Conservation (phyloP, 1,140 invertebrate genomes). For the Drosophila persimilis region DNA sequence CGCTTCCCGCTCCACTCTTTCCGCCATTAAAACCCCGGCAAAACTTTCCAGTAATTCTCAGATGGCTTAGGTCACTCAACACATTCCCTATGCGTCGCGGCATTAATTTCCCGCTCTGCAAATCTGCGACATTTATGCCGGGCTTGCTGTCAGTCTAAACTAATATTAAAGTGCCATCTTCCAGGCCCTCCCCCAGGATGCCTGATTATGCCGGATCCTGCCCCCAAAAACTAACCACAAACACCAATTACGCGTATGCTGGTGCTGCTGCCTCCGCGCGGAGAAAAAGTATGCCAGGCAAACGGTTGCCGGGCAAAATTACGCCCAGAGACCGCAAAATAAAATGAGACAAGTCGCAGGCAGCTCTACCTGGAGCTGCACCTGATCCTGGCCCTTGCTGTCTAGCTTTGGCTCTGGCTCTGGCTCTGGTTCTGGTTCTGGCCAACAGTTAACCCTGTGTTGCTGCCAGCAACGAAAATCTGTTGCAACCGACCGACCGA, state of each 20-base stretch:
- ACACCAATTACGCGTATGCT: constrained; percentile 65
- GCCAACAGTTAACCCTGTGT: constrained; percentile 45
- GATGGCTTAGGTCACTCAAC: too few species aligned
- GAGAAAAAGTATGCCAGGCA: constrained; percentile 28
- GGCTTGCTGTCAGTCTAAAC: constrained; percentile 24
- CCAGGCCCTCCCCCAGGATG: constrained; percentile 4
- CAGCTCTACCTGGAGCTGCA: constrained; percentile 18
- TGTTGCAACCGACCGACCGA: not conserved
- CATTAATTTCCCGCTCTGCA: too few species aligned
- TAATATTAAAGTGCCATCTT: constrained; percentile 59
- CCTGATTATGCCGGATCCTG: constrained; percentile 13
- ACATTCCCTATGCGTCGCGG: too few species aligned
- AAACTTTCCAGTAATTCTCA: too few species aligned
- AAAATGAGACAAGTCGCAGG: constrained; percentile 30
- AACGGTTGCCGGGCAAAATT: constrained; percentile 43
- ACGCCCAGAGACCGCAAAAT: constrained; percentile 41
- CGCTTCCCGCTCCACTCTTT: too few species aligned
- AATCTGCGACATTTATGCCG: too few species aligned
- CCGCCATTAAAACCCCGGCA: too few species aligned
- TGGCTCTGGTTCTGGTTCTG: too few species aligned
- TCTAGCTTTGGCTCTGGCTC: too few species aligned
- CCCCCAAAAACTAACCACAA: constrained; percentile 44
- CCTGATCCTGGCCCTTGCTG: constrained; percentile 24
- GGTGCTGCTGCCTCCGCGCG: not conserved
- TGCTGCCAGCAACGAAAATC: constrained; percentile 6